Conservation (phyloP, 2,797 vertebrate genomes). For the Phoxinus dragarum region DNA sequence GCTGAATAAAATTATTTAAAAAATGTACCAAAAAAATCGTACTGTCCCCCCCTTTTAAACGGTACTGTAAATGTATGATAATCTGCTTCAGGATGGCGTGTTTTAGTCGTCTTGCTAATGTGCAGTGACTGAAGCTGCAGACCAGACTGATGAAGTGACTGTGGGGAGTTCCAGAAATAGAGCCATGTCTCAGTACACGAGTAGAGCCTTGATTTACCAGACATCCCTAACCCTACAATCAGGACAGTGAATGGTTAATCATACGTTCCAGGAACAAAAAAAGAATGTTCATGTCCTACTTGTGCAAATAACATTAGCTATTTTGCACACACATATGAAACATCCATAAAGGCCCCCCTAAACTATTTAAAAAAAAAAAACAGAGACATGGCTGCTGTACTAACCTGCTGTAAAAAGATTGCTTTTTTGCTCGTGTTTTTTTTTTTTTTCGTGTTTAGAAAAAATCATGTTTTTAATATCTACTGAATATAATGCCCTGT, state of each 20-base stretch:
- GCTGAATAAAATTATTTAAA: neutral
- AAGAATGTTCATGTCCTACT: neutral
- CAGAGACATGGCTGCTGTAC: neutral
- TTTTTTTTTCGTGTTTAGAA: neutral
- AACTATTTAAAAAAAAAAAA: neutral
- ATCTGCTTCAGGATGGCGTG: neutral
- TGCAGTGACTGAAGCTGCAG: conserved; percentile 37
- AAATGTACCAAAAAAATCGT: neutral
- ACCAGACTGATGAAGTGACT: conserved; percentile 34
- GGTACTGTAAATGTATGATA: neutral
- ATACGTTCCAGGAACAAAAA: neutral
- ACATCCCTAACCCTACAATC: conserved; percentile 17
- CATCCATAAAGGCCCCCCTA: neutral
- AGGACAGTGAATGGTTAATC: conserved; percentile 3
- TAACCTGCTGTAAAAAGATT: neutral
- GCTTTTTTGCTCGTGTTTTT: neutral
- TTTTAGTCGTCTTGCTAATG: conserved; percentile 10
- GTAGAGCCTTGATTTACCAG: conserved; percentile 9
- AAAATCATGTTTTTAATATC: neutral
- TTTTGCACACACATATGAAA: neutral
- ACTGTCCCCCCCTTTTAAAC: neutral
- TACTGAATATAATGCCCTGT: neutral
- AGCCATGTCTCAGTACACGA: conserved; percentile 10
- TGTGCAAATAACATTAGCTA: neutral
- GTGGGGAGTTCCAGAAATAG: conserved; percentile 56